Base-by-base conservation (phyloP, 2,797 vertebrate species). In the Staurois parvus region DNA sequence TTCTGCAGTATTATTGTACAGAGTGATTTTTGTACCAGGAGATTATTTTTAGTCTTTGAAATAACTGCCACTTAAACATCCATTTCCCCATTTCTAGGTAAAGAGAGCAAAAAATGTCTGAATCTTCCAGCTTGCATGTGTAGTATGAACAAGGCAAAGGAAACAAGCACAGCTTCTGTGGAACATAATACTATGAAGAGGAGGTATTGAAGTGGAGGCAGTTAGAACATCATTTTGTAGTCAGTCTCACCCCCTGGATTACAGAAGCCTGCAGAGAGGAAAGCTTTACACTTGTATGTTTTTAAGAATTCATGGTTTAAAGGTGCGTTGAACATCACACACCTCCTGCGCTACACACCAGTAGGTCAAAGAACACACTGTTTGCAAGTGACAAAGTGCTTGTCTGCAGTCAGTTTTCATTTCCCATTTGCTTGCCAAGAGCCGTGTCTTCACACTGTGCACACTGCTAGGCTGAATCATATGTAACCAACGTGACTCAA, bases 251-350 rank as follows among this genome's bases (percentile, higher is more conserved):
- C 17, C 17, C 4, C 28, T 37, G 62, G 62, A 67, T 48, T 29
- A 26, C 69, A 83, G 69, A 67, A 40, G 6, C 80, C 85, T 68
- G 42, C 32, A n/a, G 85, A 52, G 80, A 73, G 48, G 26, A 76
- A 77, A 64, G 40, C 67, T 70, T 82, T 82, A 83, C 67, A 67
- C 34, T 66, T 78, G 85, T 86, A 40, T 29, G 59, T 42, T 64
- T 82, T 83, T 72, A 86, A 59, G 75, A 83, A 83, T 86, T 78
- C 59, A 86, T 83, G 69, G 66, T 68, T 72, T 30, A 83, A 52
- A 73, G 56, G 85, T 62, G 75, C 6, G 21, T 19, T 12, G 75
- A 83, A 73, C 85, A 82, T 66, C 62, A 72, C 73, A 72, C 42
- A 45, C 83, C 45, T 76, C 42, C 66, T 48, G 72, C 4, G 3